Conservation (phyloP, 2,888 invertebrate species). For the Anthrax anthrax region DNA sequence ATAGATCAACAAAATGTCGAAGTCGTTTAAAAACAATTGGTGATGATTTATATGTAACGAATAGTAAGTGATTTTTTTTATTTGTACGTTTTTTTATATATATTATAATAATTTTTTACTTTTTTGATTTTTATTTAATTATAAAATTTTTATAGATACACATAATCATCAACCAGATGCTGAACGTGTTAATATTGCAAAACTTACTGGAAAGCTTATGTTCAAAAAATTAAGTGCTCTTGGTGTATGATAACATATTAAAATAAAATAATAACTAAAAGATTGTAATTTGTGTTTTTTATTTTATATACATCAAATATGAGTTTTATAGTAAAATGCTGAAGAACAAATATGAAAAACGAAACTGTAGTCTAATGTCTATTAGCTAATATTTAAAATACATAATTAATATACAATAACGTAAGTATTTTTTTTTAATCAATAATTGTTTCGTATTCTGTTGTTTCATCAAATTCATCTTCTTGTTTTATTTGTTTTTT, state of each 20-base stretch:
- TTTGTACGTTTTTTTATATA: neutral
- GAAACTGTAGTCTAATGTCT: no score
- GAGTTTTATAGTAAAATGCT: no score
- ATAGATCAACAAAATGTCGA: conserved; percentile 32
- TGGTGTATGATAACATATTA: conserved; percentile 12
- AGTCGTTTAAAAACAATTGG: conserved; percentile 33
- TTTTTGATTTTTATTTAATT: neutral
- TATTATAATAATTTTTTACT: neutral
- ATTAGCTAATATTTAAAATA: no score
- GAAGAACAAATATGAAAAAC: no score
- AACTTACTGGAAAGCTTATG: conserved; percentile 26
- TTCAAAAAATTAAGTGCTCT: conserved; percentile 26
- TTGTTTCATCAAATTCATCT: no score
- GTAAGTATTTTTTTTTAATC: no score
- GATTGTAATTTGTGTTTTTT: no score
- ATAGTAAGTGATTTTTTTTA: conserved; percentile 19
- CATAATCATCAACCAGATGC: conserved; percentile 30
- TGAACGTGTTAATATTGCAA: conserved; percentile 26
- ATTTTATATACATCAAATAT: no score
- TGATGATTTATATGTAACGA: conserved; percentile 31
- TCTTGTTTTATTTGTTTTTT: no score
- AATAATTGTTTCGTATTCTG: no score
- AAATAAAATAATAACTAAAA: no score
- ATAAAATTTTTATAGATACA: conserved; percentile 19
- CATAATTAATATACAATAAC: no score